Evolutionary conservation across 2,113 vertebrate species (phyloP).

Genomic region (Willisornis vidua): DNA sequence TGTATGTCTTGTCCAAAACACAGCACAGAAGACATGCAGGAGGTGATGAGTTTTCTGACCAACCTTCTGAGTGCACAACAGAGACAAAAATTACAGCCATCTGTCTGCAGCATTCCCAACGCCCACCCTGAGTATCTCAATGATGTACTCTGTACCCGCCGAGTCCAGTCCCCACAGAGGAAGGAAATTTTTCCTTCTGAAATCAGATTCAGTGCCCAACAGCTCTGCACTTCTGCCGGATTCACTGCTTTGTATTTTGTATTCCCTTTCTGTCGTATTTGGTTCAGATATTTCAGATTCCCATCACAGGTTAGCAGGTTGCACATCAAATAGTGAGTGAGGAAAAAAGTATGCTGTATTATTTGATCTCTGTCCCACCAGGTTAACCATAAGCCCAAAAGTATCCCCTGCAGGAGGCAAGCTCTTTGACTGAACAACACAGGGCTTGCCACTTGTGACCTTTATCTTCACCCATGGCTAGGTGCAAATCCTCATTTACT

Average conservation of each 20-base stretch:
- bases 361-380: background rate
- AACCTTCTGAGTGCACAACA: background rate
- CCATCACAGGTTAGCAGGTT: background rate
- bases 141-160: accelerated
- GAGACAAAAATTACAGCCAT: background rate
- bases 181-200: background rate
- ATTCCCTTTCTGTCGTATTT: background rate
- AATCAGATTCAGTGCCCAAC: background rate
- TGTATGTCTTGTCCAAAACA: background rate
- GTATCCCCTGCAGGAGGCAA: background rate
- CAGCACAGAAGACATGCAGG: background rate
- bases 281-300: background rate
- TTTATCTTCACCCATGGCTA: background rate
- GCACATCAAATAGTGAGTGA: background rate
- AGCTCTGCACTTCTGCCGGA: background rate
- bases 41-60: background rate
- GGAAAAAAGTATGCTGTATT: background rate
- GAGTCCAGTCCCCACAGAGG: background rate
- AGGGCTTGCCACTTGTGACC: background rate
- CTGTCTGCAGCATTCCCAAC: background rate
- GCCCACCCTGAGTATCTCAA: background rate
- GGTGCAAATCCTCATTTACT: background rate
- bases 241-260: background rate
- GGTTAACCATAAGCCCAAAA: background rate
- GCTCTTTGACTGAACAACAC: background rate